phyloP scores from a whole-genome alignment of 2,797 vertebrate genomes.

The Lindbergichthys nudifrons region DNA sequence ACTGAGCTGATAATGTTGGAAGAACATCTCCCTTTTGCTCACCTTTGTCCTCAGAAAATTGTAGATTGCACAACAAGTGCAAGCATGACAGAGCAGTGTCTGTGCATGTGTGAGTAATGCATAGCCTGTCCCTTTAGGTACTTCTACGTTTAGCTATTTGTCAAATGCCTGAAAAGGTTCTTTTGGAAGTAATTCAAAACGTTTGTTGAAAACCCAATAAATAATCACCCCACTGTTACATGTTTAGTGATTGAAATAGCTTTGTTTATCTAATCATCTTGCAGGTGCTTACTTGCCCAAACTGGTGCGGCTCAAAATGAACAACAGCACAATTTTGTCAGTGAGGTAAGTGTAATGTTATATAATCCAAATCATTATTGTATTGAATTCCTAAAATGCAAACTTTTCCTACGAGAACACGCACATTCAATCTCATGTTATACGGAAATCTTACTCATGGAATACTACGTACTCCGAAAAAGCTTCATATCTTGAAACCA shows the following conservation, averaged over 20 bases:
- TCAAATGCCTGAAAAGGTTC: slow-evolving; percentile 25
- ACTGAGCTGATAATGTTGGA: slow-evolving; percentile 20
- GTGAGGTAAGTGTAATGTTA: slow-evolving; percentile 87
- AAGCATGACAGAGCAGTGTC: slow-evolving; percentile 43
- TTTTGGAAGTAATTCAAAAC: slow-evolving; percentile 22
- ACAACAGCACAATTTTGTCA: slow-evolving; percentile 90
- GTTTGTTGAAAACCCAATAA: slow-evolving; percentile 8
- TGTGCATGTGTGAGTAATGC: slow-evolving; percentile 53
- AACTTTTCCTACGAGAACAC: neutral
- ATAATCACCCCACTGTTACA: slow-evolving; percentile 33
- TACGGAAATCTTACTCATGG: neutral
- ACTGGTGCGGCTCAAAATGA: slow-evolving; percentile 92
- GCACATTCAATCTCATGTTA: neutral
- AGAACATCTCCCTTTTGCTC: slow-evolving; percentile 31
- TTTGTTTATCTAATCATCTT: slow-evolving; percentile 62
- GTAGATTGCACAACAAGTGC: slow-evolving; percentile 57
- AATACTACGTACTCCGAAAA: slow-evolving; percentile 19
- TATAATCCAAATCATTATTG: slow-evolving; percentile 9
- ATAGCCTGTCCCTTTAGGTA: neutral
- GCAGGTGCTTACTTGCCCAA: slow-evolving; percentile 91
- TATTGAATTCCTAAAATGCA: slow-evolving; percentile 16
- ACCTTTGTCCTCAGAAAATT: slow-evolving; percentile 49
- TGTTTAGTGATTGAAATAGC: slow-evolving; percentile 14
- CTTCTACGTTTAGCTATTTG: slow-evolving; percentile 16
- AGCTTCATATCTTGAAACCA: neutral